Evolutionary conservation across 2,797 vertebrate species (phyloP).

Genomic region (Epinephelus coioides): DNA sequence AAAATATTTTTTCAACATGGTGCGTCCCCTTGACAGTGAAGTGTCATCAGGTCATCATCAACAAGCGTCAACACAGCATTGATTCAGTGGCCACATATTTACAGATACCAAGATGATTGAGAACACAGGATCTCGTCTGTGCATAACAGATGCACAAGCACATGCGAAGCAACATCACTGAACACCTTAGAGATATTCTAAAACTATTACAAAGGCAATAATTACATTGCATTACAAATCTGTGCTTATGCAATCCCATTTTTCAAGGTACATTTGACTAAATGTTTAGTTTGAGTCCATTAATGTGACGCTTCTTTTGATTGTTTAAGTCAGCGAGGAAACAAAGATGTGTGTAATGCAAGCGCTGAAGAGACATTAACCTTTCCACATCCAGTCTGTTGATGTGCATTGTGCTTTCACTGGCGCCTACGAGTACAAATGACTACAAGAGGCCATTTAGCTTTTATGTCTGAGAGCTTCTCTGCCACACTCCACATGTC

Average conservation of each 20-base stretch:
- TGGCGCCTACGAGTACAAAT: conserved; percentile 44
- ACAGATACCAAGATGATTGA: too few species aligned
- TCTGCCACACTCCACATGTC: conserved; percentile 29
- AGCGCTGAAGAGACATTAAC: conserved; percentile 20
- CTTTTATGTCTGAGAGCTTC: conserved; percentile 50
- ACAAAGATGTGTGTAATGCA: conserved; percentile 18
- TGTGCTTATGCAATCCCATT: not conserved
- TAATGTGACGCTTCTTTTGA: conserved; percentile 2
- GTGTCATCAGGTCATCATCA: too few species aligned
- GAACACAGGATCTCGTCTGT: too few species aligned
- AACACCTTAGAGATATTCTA: not conserved
- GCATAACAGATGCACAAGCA: too few species aligned
- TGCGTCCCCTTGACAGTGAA: too few species aligned
- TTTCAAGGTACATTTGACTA: not conserved
- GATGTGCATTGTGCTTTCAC: conserved; percentile 33
- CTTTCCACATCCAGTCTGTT: conserved; percentile 32
- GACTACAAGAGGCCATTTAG: conserved; percentile 55
- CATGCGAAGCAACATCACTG: too few species aligned
- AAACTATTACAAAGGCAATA: not conserved
- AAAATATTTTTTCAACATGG: too few species aligned
- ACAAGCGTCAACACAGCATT: too few species aligned
- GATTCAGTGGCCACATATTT: too few species aligned
- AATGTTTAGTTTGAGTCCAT: not conserved
- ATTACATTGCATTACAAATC: not conserved
- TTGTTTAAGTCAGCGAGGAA: conserved; percentile 6